These are phyloP conservation scores for Aphaenogaster ashmeadi DNA, from an alignment of 1,140 invertebrate genomes.

Conservation along the genomic window DNA sequence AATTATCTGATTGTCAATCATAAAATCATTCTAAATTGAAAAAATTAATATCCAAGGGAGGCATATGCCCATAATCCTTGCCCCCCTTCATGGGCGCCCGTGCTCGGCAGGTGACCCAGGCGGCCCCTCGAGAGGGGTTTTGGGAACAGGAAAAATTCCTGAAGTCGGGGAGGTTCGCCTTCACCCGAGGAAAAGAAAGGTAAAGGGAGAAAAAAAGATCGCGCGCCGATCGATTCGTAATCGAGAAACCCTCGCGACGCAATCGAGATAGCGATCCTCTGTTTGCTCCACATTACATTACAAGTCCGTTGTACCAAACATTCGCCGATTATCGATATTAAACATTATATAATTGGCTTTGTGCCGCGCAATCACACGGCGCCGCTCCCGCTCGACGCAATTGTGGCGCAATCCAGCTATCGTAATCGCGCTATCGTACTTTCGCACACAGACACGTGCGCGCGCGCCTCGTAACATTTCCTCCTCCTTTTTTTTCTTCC, in stretches of 20 bases:
- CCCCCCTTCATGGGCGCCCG: too few species aligned
- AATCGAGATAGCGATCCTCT: neutral
- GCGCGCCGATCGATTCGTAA: neutral
- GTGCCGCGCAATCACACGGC: neutral
- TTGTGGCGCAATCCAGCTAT: neutral
- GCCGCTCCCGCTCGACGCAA: neutral
- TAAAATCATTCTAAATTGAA: too few species aligned
- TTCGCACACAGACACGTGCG: neutral
- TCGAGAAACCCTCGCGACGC: neutral
- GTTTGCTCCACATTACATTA: neutral
- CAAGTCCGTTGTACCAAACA: neutral
- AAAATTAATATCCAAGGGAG: too few species aligned
- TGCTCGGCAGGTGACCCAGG: neutral
- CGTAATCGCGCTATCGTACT: neutral
- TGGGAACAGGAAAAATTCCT: slow-evolving; percentile 27
- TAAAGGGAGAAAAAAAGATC: neutral
- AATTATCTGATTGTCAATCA: too few species aligned
- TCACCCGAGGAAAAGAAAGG: neutral
- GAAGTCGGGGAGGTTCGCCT: neutral
- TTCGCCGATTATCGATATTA: slow-evolving; percentile 7
- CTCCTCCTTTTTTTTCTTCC: neutral
- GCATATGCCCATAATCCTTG: too few species aligned
- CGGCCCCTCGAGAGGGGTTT: neutral
- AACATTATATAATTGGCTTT: slow-evolving; percentile 29
- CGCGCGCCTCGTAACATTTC: neutral